phyloP scores from a whole-genome alignment of 2,113 vertebrate genomes.

The Calonectris borealis region DNA sequence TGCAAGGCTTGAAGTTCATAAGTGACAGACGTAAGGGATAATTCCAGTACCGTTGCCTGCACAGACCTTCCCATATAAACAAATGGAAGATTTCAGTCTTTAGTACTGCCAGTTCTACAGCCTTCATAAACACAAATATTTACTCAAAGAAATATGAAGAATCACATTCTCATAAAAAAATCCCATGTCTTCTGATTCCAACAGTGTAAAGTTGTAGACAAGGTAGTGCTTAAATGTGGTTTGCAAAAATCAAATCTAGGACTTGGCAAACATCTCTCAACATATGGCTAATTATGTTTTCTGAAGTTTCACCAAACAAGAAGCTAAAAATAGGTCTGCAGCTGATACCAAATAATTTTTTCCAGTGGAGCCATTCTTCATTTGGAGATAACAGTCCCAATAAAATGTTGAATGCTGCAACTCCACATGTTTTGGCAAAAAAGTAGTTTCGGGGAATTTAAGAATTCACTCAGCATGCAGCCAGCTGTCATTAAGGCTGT shows the following conservation, averaged over 20 bases:
- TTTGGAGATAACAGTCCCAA: conserved; percentile 61
- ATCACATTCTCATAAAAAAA: not conserved
- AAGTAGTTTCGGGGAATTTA: conserved; percentile 55
- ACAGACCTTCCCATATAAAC: conserved; percentile 5
- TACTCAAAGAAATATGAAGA: conserved; percentile 26
- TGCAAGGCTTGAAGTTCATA: not conserved
- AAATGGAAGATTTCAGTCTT: conserved; percentile 1
- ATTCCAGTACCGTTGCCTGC: not conserved
- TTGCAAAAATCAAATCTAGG: conserved; percentile 39
- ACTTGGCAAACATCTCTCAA: not conserved
- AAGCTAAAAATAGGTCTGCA: conserved; percentile 64
- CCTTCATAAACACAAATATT: conserved; percentile 43
- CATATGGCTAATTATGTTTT: conserved; percentile 49
- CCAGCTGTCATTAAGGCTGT: conserved; percentile 71
- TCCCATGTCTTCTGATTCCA: not conserved
- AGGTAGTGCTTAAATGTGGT: conserved; percentile 7
- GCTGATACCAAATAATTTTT: conserved; percentile 58
- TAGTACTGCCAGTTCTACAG: conserved; percentile 36
- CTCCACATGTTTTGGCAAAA: conserved; percentile 70
- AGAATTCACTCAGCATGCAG: conserved; percentile 71
- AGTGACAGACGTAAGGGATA: not conserved
- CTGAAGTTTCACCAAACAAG: conserved; percentile 60
- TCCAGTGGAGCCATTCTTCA: conserved; percentile 58
- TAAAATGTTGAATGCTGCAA: conserved; percentile 64
- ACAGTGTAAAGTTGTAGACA: not conserved